These are phyloP conservation scores for Rattus rattus DNA, from an alignment of 2,113 vertebrate species.

Conservation along the genomic window DNA sequence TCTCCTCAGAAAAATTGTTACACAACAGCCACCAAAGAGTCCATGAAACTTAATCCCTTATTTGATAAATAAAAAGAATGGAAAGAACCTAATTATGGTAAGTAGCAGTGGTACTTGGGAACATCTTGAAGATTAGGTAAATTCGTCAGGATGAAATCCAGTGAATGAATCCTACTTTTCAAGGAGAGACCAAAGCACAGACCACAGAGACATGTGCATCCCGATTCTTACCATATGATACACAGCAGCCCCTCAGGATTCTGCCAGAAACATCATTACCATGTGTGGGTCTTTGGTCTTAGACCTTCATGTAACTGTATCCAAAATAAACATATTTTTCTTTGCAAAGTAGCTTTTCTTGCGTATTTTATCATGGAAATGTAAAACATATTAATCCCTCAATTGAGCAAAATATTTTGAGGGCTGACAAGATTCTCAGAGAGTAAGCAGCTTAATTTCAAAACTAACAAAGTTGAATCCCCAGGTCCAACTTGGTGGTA, in stretches of 20 bases:
- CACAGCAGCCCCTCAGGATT: too few species aligned
- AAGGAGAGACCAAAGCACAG: not conserved
- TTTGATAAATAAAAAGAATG: not conserved
- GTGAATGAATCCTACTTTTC: not conserved
- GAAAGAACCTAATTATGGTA: not conserved
- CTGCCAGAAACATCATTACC: not conserved
- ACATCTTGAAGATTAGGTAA: not conserved
- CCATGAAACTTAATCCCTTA: not conserved
- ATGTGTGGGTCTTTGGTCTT: not conserved
- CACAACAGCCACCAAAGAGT: not conserved
- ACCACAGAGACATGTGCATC: not conserved
- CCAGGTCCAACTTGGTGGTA: not conserved
- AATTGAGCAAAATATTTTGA: not conserved
- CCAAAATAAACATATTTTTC: not conserved
- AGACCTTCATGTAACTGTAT: not conserved
- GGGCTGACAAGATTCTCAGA: not conserved
- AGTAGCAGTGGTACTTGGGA: not conserved
- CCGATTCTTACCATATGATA: too few species aligned
- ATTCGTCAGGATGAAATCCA: not conserved
- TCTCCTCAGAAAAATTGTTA: not conserved
- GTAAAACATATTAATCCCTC: not conserved
- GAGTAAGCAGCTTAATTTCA: not conserved
- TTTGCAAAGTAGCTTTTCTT: not conserved
- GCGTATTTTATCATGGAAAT: not conserved
- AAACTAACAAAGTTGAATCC: not conserved